phyloP scores from a whole-genome alignment of 2,113 vertebrate species.

The Prionailurus bengalensis region DNA sequence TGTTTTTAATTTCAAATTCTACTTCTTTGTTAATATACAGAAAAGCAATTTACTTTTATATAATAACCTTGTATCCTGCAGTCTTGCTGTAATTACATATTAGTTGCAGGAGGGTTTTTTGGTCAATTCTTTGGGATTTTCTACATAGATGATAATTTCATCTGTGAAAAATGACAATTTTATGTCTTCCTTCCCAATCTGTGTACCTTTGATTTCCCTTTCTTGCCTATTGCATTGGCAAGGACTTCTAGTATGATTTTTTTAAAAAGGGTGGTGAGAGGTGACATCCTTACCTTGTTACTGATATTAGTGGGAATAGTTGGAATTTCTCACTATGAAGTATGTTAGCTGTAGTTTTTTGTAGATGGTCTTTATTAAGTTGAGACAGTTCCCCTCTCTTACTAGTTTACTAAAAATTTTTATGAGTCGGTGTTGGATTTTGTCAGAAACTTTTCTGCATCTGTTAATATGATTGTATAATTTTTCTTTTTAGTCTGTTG shows the following conservation, averaged over 20 bases:
- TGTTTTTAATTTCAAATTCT: not conserved
- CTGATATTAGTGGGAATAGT: not conserved
- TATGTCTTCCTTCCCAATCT: not conserved
- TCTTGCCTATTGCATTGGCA: not conserved
- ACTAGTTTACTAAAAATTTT: not conserved
- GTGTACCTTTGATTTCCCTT: not conserved
- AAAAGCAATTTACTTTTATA: not conserved
- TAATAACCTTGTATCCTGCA: not conserved
- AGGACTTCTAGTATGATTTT: not conserved
- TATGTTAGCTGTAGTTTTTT: not conserved
- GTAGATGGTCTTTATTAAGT: not conserved
- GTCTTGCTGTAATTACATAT: not conserved
- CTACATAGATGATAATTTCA: not conserved
- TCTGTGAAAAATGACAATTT: not conserved
- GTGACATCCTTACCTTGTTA: not conserved
- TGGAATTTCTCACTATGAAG: not conserved
- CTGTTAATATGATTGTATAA: not conserved
- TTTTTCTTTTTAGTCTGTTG: not conserved
- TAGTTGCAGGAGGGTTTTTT: not conserved
- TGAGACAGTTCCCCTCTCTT: not conserved
- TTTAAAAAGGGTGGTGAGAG: not conserved
- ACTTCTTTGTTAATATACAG: not conserved
- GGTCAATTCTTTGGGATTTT: not conserved
- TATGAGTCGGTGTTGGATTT: not conserved
- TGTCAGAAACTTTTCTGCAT: not conserved